Percentiles rank a stretch among this genome's conserved stretches.
Conservation (phyloP, 2,113 vertebrate species). For the Marmota monax region DNA sequence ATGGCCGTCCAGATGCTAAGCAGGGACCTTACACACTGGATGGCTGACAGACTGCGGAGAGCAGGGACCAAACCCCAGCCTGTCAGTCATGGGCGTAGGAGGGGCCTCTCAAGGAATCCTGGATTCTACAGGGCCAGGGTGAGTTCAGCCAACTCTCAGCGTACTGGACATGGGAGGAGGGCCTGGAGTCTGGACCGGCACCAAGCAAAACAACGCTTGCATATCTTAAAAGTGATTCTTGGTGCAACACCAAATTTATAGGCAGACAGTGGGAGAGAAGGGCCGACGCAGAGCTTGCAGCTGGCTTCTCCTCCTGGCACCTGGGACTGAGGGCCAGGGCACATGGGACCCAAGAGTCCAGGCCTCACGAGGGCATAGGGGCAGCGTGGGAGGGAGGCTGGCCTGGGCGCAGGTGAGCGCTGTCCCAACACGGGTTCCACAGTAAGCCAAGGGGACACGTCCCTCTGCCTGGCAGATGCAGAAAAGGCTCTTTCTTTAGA, state of each 20-base stretch:
- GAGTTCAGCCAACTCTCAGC: conserved; percentile 57
- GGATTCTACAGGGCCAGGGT: background rate
- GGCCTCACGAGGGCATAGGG: rapidly evolving
- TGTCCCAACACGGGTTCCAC: rapidly evolving
- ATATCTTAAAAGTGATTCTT: conserved; percentile 48
- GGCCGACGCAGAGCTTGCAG: background rate
- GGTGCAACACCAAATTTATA: background rate
- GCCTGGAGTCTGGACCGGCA: background rate
- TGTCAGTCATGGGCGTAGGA: rapidly evolving
- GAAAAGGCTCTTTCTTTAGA: background rate
- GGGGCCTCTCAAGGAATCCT: background rate
- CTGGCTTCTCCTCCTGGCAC: background rate
- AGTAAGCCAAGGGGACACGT: too few relatives aligned
- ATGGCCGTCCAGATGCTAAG: too few relatives aligned
- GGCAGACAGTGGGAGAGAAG: background rate
- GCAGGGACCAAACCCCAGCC: background rate
- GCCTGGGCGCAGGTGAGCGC: rapidly evolving
- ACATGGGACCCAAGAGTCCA: rapidly evolving
- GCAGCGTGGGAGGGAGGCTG: rapidly evolving
- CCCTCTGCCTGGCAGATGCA: background rate
- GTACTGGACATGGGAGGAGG: background rate
- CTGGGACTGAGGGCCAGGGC: rapidly evolving
- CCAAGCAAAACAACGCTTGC: conserved; percentile 15
- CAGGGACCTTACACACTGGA: background rate
- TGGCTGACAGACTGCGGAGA: background rate